Evolutionary conservation across 2,888 invertebrate species (phyloP).

Genomic region (Bimastos eiseni): DNA sequence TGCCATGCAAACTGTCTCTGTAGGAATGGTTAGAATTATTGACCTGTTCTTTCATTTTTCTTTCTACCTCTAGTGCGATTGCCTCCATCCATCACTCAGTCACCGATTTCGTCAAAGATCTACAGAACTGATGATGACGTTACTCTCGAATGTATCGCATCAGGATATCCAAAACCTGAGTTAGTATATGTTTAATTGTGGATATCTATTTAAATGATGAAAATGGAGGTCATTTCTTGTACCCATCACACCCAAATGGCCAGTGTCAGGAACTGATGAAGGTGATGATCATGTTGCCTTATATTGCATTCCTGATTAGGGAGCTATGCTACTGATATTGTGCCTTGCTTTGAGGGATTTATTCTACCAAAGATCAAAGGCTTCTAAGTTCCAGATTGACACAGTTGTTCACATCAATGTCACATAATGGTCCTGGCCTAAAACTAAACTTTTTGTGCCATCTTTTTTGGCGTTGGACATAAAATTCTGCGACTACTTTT

Average conservation of each 20-base stretch:
- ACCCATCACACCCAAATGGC: too few species aligned
- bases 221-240: too few species aligned
- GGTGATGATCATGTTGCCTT: background rate
- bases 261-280: too few species aligned
- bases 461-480: background rate
- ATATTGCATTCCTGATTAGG: background rate
- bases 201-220: background rate
- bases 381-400: background rate
- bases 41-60: background rate
- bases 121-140: slow-evolving; percentile 23
- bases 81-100: slow-evolving; percentile 26
- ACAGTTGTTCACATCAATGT: background rate
- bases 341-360: background rate
- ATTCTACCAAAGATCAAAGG: background rate
- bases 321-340: background rate
- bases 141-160: slow-evolving; percentile 19
- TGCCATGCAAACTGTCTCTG: background rate
- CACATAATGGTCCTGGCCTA: background rate
- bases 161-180: slow-evolving; percentile 26
- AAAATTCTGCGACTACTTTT: background rate
- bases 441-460: background rate
- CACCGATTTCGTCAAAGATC: slow-evolving; percentile 20
- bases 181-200: slow-evolving; percentile 21
- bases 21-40: background rate
- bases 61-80: slow-evolving; percentile 26